Conservation (phyloP, 2,113 vertebrate genomes). For the Piliocolobus tephrosceles region DNA sequence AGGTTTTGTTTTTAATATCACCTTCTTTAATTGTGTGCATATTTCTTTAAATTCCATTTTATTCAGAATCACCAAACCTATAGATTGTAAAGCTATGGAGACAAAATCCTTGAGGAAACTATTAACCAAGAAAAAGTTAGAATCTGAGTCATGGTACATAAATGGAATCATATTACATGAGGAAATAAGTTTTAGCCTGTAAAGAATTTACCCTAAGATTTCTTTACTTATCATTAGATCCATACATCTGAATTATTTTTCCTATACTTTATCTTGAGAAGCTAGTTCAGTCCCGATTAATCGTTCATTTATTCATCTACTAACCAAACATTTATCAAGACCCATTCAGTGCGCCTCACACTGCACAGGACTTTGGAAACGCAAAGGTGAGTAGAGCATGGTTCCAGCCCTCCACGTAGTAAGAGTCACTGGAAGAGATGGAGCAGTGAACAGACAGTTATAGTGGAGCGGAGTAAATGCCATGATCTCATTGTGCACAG, state of each 20-base stretch:
- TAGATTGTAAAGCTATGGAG: background rate
- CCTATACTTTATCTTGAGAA: conserved; percentile 14
- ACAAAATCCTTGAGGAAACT: background rate
- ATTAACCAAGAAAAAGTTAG: background rate
- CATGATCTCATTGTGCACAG: background rate
- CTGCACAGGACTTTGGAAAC: background rate
- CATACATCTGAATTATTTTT: background rate
- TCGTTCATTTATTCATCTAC: background rate
- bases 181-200: conserved; percentile 1
- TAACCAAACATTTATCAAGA: background rate
- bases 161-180: background rate
- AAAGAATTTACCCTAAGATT: background rate
- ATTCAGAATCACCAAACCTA: background rate
- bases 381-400: background rate
- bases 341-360: background rate
- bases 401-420: background rate
- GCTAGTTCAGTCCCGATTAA: background rate
- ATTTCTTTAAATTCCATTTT: conserved; percentile 24
- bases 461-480: background rate
- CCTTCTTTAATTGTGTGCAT: background rate
- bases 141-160: background rate
- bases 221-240: background rate
- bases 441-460: background rate
- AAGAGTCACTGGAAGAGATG: background rate
- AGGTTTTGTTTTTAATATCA: background rate